Evolutionary conservation across 2,797 vertebrate species (phyloP).

Genomic region (Sebastes diploproa): DNA sequence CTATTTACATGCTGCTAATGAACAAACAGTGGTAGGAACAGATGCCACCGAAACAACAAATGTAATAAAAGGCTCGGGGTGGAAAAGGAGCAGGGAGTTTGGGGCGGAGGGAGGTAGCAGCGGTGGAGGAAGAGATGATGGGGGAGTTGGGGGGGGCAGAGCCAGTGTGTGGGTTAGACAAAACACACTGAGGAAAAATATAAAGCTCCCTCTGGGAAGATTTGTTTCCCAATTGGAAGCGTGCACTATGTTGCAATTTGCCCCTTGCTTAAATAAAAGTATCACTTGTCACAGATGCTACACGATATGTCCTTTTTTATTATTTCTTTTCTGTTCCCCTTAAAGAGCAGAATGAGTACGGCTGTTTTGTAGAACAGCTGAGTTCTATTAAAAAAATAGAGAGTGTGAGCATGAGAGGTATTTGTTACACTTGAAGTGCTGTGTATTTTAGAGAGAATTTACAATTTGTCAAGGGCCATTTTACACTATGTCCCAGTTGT

Average conservation of each 20-base stretch:
- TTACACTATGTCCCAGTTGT: not conserved
- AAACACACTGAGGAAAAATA: conserved; percentile 30
- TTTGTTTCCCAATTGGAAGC: conserved; percentile 44
- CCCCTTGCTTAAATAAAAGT: conserved; percentile 38
- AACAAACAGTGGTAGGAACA: conserved; percentile 65
- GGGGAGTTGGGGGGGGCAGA: not conserved
- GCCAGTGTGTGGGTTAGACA: conserved; percentile 14
- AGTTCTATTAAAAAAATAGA: conserved; percentile 1
- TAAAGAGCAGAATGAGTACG: conserved; percentile 11
- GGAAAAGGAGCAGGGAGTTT: conserved; percentile 22
- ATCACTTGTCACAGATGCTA: conserved; percentile 34
- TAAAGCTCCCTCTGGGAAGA: conserved; percentile 28
- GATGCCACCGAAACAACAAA: conserved; percentile 63
- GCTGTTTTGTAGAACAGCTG: not conserved
- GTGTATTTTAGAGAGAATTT: conserved; percentile 19
- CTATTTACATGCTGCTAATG: conserved; percentile 69
- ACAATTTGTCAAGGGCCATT: conserved; percentile 19
- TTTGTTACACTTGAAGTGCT: conserved; percentile 9
- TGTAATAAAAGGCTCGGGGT: conserved; percentile 43
- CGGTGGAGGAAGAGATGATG: not conserved
- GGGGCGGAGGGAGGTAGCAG: not conserved
- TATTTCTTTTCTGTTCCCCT: conserved; percentile 4
- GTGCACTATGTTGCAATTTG: not conserved
- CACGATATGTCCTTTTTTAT: not conserved
- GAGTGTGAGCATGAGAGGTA: not conserved